Base-by-base conservation (phyloP, 2,888 invertebrate genomes). In the Gymnocheta viridis region DNA sequence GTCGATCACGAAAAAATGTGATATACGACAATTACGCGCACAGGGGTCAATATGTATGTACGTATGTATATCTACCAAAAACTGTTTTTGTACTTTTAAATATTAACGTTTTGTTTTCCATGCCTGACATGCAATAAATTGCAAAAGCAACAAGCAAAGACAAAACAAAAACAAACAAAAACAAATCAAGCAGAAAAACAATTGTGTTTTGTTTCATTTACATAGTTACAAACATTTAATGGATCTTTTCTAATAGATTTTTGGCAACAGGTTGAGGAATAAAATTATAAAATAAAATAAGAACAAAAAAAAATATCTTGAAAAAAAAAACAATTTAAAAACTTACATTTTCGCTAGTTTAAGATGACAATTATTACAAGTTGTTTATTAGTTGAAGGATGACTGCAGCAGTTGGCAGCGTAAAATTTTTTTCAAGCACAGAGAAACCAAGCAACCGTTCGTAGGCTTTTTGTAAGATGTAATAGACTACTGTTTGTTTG, bases 291-390 rank as follows among this genome's bases (percentile, higher is more conserved):
- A 69, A 69, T 24, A 22, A 77, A 54, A 69, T 41, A 66, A 47
- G 22, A 51, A 77, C 7, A 73, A 54, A 77, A 62, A 44, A 74
- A 51, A 73, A 58, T 32, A 14, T 29, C 24, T 58, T 64, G 38
- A 27, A 22, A 27, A 14, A 62, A 69, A 17, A 49, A 54, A 38
- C 24, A 38, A 69, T 44, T 62, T 5, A 76, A 74, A 80, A 81
- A 84, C 84, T 84, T 84, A 84, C 84, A 84, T 84, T 49, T 78
- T 84, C 62, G 77, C 51, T 81, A 81, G 64, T 78, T 84, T 62
- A 24, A 54, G 66, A 79, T 58, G 77, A 62, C 67, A 82, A 84
- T 77, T 81, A 78, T 81, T 81, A 64, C 27, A 66, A 76, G 77
- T 70, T 82, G 72, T 66, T 77, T 72, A 73, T 77, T 82, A 78